Conservation (phyloP, 2,797 vertebrate species). For the Amphiprion clarkii region DNA sequence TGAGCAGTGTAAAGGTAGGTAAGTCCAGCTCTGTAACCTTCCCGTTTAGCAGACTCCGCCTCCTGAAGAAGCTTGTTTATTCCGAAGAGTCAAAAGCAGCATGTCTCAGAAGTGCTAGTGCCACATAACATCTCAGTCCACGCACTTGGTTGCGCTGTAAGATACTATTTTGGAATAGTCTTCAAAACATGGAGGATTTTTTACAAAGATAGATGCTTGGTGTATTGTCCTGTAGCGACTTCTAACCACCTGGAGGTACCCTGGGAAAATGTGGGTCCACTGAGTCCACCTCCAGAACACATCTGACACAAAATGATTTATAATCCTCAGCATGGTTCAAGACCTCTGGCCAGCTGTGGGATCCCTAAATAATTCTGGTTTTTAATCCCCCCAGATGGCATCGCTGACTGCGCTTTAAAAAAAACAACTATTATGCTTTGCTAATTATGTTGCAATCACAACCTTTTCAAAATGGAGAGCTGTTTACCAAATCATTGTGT, state of each 20-base stretch:
- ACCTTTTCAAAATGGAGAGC: conserved; percentile 8
- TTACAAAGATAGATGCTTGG: background rate
- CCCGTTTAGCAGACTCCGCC: no score
- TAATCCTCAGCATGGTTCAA: background rate
- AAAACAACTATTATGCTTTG: background rate
- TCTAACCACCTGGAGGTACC: background rate
- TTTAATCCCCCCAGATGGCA: conserved; percentile 11
- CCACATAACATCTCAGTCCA: no score
- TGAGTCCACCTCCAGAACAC: conserved; percentile 6
- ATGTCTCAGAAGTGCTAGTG: no score
- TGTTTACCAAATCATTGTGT: conserved; percentile 28
- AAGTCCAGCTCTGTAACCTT: no score
- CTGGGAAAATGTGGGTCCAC: background rate
- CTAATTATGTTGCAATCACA: background rate
- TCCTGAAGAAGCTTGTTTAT: no score
- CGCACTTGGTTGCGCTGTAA: no score
- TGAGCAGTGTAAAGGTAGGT: no score
- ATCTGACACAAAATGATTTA: background rate
- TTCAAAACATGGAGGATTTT: background rate
- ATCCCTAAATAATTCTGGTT: conserved; percentile 10
- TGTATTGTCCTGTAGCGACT: background rate
- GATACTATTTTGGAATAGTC: background rate
- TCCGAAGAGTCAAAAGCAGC: no score
- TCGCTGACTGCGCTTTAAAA: conserved; percentile 12
- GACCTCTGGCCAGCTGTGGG: conserved; percentile 6